Evolutionary conservation across 2,888 invertebrate genomes (phyloP), one percentile per base, ranked within the genome.

Genomic region (Salticus scenicus): DNA sequence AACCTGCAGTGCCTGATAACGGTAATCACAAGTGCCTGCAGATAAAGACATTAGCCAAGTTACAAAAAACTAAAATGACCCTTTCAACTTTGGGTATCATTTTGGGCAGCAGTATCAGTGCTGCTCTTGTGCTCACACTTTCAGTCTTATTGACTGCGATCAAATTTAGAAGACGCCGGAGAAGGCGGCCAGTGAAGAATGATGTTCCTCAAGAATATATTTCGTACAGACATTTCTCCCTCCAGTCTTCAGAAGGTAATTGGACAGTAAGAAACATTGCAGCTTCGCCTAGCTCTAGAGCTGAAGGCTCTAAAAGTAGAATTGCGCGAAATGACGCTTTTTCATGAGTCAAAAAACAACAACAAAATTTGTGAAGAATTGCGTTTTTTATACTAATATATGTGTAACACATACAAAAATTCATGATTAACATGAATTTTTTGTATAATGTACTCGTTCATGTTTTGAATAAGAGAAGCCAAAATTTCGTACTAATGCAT

Each of bases 21-120:
- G 78, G 87, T 14, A 88, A 89, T 72, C 88, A 89, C 57, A 88
- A 88, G 85, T 89, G 89, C 67, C 81, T 89, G 27, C 88, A 89
- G 83, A 88, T 89, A 47, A 83, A 88, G 37, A 88, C 88, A 33
- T 67, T 88, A 57, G 83, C 88, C 66, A 79, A 83, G 57, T 72
- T 74, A 41, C 88, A 88, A 70, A 88, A 88, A 47, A 88, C 85
- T 27, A 80, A 82, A 57, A 87, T 88, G 88, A 88, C 88, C 72
- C 87, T 88, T 77, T 96, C 90, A 92, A 93, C 96, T 88, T 92
- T 97, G 81, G 96, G 96, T 41, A 93, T 97, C 88, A 96, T 96
- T 89, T 95, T 97, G 80, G 96, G 96, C 74, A 95, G 96, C 91
- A 95, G 95, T 90, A 94, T 97, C 93, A 96, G 96, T 78, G 95